Conservation (phyloP, 2,888 invertebrate genomes). For the Epirrita christyi region DNA sequence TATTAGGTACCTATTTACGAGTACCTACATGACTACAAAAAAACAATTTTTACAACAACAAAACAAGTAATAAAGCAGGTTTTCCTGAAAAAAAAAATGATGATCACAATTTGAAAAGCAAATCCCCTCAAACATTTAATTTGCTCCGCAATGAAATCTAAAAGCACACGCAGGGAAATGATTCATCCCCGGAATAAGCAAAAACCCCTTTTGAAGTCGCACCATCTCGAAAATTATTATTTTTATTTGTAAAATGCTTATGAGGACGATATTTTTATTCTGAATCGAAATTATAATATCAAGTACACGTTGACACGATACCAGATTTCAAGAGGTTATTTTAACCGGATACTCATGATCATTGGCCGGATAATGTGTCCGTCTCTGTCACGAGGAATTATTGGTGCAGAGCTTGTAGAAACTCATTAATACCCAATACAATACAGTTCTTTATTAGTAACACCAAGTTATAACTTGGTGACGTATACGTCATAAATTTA, state of each 20-base stretch:
- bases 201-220: conserved; percentile 51
- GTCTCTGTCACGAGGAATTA: too few species aligned
- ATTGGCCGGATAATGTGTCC: not conserved
- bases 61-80: not conserved
- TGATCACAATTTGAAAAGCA: conserved; percentile 5
- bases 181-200: conserved; percentile 46
- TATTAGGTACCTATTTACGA: too few species aligned
- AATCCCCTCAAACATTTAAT: conserved; percentile 42
- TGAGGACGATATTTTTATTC: conserved; percentile 54
- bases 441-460: too few species aligned
- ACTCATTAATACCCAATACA: too few species aligned
- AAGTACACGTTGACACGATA: not conserved
- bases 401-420: too few species aligned
- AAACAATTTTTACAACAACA: too few species aligned
- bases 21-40: too few species aligned
- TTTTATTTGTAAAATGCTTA: conserved; percentile 54
- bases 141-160: conserved; percentile 49
- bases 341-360: not conserved
- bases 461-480: too few species aligned
- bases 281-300: conserved; percentile 23
- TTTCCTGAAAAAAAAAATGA: not conserved
- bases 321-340: not conserved
- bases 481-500: too few species aligned
- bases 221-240: conserved; percentile 61
- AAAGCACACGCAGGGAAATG: conserved; percentile 45